Conservation (phyloP, 1,140 invertebrate genomes). For the Caerostris extrusa region DNA sequence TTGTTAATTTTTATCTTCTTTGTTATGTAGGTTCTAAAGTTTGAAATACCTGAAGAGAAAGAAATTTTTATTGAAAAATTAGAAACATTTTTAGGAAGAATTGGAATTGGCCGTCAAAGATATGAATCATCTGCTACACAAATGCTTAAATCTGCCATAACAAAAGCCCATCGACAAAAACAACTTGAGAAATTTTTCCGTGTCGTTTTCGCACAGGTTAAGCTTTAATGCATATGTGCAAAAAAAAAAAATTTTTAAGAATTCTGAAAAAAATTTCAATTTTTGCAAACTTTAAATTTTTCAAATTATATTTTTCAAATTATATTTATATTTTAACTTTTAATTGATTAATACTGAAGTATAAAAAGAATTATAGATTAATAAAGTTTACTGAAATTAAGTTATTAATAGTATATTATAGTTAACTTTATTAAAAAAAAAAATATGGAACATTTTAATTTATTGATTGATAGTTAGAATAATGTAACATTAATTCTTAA, state of each 20-base stretch:
- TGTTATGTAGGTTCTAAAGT: constrained; percentile 80
- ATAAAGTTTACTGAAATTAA: too few species aligned
- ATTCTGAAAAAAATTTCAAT: neutral
- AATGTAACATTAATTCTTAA: too few species aligned
- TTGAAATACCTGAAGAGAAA: constrained; percentile 80
- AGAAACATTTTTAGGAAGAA: constrained; percentile 80
- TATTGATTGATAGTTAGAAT: too few species aligned
- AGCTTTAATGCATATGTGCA: neutral
- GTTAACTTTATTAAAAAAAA: too few species aligned
- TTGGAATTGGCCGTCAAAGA: constrained; percentile 78
- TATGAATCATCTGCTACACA: constrained; percentile 79
- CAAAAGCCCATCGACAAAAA: constrained; percentile 82
- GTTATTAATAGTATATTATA: too few species aligned
- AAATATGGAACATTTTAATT: too few species aligned
- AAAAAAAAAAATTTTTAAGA: neutral
- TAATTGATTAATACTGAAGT: too few species aligned
- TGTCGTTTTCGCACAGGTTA: constrained; percentile 83
- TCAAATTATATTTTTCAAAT: too few species aligned
- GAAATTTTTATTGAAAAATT: constrained; percentile 80
- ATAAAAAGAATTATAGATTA: too few species aligned
- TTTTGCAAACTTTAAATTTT: too few species aligned
- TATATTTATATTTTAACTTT: too few species aligned
- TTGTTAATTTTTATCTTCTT: neutral
- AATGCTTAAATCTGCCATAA: constrained; percentile 81
- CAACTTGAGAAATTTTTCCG: constrained; percentile 84